phyloP scores from a whole-genome alignment of 2,888 invertebrate genomes.

The Shargacucullia verbasci region DNA sequence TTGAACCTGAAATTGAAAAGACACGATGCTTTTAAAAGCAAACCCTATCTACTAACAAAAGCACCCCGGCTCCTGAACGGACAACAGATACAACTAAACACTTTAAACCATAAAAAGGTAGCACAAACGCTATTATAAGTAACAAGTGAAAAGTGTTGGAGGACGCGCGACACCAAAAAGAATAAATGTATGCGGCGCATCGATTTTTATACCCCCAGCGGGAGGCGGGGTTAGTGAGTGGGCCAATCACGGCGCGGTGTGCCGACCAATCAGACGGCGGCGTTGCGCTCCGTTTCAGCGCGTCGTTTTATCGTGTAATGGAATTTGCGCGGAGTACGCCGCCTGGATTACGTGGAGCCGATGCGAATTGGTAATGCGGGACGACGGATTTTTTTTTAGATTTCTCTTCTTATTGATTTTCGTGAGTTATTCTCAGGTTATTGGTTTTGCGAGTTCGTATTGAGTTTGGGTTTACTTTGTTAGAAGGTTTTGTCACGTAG shows the following conservation, averaged over 20 bases:
- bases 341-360: slow-evolving; percentile 76
- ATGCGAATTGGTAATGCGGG: slow-evolving; percentile 78
- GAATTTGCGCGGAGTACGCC: slow-evolving; percentile 82
- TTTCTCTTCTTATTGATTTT: slow-evolving; percentile 63
- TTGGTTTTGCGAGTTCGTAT: slow-evolving; percentile 53
- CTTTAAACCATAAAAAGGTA: slow-evolving; percentile 83
- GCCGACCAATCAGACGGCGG: slow-evolving; percentile 83
- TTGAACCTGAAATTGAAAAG: slow-evolving; percentile 74
- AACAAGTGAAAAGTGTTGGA: slow-evolving; percentile 82
- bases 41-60: slow-evolving; percentile 82
- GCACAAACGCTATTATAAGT: slow-evolving; percentile 86
- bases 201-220: slow-evolving; percentile 87
- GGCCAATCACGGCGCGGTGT: slow-evolving; percentile 85
- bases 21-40: slow-evolving; percentile 76
- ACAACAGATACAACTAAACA: slow-evolving; percentile 86
- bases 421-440: slow-evolving; percentile 58
- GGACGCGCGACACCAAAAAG: slow-evolving; percentile 82
- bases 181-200: slow-evolving; percentile 75
- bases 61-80: slow-evolving; percentile 79
- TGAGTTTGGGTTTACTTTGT: slow-evolving; percentile 22
- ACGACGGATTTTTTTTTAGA: slow-evolving; percentile 29
- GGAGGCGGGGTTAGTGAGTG: slow-evolving; percentile 82
- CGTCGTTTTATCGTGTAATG: slow-evolving; percentile 85
- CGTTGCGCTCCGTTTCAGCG: slow-evolving; percentile 72
- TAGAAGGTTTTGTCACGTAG: not conserved